phyloP scores from a whole-genome alignment of 1,140 invertebrate genomes.

The Heliconius hewitsoni region DNA sequence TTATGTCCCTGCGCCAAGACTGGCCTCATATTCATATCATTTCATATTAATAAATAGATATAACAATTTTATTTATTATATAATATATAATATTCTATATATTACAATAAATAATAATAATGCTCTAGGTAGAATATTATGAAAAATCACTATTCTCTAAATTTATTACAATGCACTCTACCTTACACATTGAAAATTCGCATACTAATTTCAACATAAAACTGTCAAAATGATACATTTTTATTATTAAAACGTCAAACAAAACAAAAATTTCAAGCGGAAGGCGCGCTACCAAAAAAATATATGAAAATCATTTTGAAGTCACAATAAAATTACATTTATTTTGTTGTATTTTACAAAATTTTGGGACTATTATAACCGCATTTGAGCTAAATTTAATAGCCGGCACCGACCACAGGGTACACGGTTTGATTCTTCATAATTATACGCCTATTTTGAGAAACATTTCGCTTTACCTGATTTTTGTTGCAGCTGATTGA shows the following conservation, averaged over 20 bases:
- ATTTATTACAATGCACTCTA: not conserved
- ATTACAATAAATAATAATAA: no score
- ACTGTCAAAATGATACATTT: constrained; percentile 58
- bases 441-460: constrained; percentile 71
- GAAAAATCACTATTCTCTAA: not conserved
- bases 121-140: no score
- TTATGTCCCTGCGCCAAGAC: no score
- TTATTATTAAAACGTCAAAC: constrained; percentile 56
- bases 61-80: no score
- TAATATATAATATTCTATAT: no score
- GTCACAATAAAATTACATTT: constrained; percentile 52
- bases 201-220: constrained; percentile 51
- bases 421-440: constrained; percentile 68
- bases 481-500: constrained; percentile 67
- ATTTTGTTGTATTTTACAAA: constrained; percentile 55
- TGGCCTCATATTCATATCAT: no score
- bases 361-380: constrained; percentile 72
- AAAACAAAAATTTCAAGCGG: constrained; percentile 40
- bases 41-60: no score
- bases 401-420: constrained; percentile 54
- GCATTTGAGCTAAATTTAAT: constrained; percentile 76
- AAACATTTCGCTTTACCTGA: constrained; percentile 65
- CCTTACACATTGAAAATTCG: not conserved
- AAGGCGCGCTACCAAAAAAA: constrained; percentile 54
- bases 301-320: constrained; percentile 29